Base-by-base conservation (phyloP, 2,888 invertebrate genomes). In the Branchipolynoe longqiensis region DNA sequence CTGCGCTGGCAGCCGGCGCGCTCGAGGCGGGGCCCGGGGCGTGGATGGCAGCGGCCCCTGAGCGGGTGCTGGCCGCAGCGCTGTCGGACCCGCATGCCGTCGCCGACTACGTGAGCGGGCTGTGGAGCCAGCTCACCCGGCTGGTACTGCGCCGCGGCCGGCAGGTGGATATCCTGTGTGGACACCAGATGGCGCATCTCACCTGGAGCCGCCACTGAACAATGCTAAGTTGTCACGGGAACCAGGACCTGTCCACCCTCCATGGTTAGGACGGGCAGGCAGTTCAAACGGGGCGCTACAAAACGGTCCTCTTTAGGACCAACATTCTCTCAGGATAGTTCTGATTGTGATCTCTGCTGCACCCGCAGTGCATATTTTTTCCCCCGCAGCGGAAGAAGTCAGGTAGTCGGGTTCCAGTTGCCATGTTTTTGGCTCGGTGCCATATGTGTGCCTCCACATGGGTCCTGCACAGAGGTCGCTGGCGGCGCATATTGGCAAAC, bases 291-390 rank as follows among this genome's bases (percentile, higher is more conserved):
- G n/a, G n/a, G n/a, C n/a, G n/a, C n/a, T 18, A 48, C 58, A 4
- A 69, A 69, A 69, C 36, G 69, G 69, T 38, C 69, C 69, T 69
- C 4, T 18, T 69, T n/a, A 69, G 69, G 69, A 18, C 48, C 48
- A n/a, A 8, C 48, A 48, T 18, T 48, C 48, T 12, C 48, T 48
- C 48, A 48, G 8, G 18, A 48, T 12, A 48, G 48, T 48, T n/a
- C n/a, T n/a, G n/a, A n/a, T n/a, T n/a, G n/a, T n/a, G n/a, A n/a
- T n/a, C n/a, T n/a, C n/a, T n/a, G n/a, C n/a, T n/a, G n/a, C n/a
- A n/a, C n/a, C n/a, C n/a, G n/a, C n/a, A n/a, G n/a, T n/a, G n/a
- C n/a, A n/a, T n/a, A n/a, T n/a, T n/a, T n/a, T n/a, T n/a, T n/a
- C n/a, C n/a, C n/a, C n/a, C n/a, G n/a, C n/a, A n/a, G n/a, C n/a